Evolutionary conservation across 2,113 vertebrate species (phyloP), one percentile per base, ranked within the genome.

Genomic region (Polypterus senegalus): DNA sequence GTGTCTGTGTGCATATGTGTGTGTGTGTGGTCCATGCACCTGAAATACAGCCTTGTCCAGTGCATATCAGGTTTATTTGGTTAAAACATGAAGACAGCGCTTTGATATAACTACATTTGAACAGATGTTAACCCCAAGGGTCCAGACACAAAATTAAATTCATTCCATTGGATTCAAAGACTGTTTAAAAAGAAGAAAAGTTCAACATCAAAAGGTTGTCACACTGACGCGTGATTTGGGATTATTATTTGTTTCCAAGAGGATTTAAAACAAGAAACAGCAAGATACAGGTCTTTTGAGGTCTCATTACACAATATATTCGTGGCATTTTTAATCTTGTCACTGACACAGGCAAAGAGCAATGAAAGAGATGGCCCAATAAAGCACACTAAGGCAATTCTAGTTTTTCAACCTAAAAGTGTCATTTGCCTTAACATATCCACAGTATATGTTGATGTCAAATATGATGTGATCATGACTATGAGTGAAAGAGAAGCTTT

Each of bases 1-100:
- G 27, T 27, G 27, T 62, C 51, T 9, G 45, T 54, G 10, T 52
- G 7, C 6, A 10, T 53, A 9, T 47, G 10, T 46, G 61, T 62
- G 65, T 62, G 65, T 62, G 65, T 62, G 65, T 62, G 65, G 65
- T 66, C 65, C 56, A 11, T 4, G 46, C 65, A 66, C 65, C 65
- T 66, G 65, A 66, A 57, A 58, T 47, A 47, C 62, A 63, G 62
- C 10, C 48, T n/a, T 7, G 43, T 10, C 49, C 65, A 52, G 48
- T 56, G 44, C 10, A 43, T 45, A 49, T 49, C 5, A 27, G 46
- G 43, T 58, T 58, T 66, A 58, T 66, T 62, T 62, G 54, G 56
- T 59, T 59, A 53, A 61, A 62, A 58, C 57, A 49, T 48, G 46
- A 47, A 56, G 57, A 59, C 48, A 46, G 11, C 45, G 58, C 65